phyloP scores from a whole-genome alignment of 2,113 vertebrate species.

The Pseudorhombus dupliciocellatus region DNA sequence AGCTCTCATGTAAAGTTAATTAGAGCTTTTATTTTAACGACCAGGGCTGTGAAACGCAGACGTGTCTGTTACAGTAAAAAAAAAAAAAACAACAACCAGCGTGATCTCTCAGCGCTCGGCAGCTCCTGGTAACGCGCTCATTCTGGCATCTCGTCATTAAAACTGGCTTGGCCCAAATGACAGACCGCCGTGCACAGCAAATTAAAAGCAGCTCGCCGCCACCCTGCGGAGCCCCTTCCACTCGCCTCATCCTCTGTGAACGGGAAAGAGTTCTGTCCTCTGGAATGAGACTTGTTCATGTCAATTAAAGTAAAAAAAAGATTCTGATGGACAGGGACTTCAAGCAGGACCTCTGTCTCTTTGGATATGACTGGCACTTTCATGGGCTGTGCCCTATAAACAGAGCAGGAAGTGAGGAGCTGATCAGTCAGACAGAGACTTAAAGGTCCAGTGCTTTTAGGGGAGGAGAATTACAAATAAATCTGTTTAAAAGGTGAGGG shows the following conservation, averaged over 20 bases:
- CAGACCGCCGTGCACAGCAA: conserved; percentile 32
- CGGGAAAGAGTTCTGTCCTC: conserved; percentile 2
- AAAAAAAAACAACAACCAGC: neutral
- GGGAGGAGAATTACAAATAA: too few species aligned
- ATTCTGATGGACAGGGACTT: neutral
- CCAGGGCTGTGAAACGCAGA: neutral
- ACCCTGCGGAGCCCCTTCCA: conserved; percentile 45
- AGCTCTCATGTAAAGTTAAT: neutral
- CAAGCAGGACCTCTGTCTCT: neutral
- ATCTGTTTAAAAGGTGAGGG: too few species aligned
- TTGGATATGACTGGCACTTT: neutral
- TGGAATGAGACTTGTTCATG: conserved; percentile 17
- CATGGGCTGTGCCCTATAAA: neutral
- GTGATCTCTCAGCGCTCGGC: conserved; percentile 16
- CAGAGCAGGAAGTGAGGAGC: conserved; percentile 20
- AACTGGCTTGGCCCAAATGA: conserved; percentile 38
- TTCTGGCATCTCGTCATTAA: conserved; percentile 62
- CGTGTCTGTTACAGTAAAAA: conserved; percentile 17
- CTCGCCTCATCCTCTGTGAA: conserved; percentile 34
- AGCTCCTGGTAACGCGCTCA: conserved; percentile 26
- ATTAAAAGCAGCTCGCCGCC: conserved; percentile 57
- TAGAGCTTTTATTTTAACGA: neutral
- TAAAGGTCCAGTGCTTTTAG: too few species aligned
- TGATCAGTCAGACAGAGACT: conserved; percentile 22
- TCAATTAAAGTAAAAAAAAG: conserved; percentile 16